These are phyloP conservation scores for Pristionchus fissidentatus DNA, from an alignment of 2,888 invertebrate genomes.

Conservation along the genomic window DNA sequence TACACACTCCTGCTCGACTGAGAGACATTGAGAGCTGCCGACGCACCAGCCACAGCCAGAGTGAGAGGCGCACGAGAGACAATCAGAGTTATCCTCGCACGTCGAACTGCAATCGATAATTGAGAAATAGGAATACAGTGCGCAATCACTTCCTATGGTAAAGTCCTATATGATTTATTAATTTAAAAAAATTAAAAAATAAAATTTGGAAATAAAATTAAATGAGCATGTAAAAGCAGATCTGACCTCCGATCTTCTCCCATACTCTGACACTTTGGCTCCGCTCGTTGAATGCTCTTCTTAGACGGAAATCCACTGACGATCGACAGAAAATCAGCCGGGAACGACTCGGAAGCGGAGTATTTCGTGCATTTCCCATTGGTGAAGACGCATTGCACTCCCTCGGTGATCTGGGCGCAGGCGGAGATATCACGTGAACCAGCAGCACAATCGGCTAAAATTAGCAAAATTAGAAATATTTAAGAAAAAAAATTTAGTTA, in stretches of 20 bases:
- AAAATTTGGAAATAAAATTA: no score
- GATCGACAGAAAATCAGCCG: conserved; percentile 54
- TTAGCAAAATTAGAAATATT: no score
- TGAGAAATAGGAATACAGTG: no score
- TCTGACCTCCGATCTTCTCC: conserved; percentile 6
- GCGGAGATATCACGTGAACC: conserved; percentile 57
- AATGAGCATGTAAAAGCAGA: no score
- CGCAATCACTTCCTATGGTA: no score
- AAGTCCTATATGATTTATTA: no score
- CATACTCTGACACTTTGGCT: conserved; percentile 15
- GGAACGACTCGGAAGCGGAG: conserved; percentile 58
- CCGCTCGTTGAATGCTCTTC: conserved; percentile 28
- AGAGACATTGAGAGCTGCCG: conserved; percentile 66
- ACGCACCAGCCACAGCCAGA: conserved; percentile 74
- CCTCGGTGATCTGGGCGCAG: conserved; percentile 62
- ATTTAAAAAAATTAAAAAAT: no score
- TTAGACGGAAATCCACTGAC: conserved; percentile 56
- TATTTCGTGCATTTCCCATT: conserved; percentile 61
- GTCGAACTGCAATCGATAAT: conserved; percentile 23
- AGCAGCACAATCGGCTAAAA: conserved; percentile 62
- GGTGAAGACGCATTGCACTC: conserved; percentile 51
- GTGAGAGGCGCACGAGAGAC: conserved; percentile 68
- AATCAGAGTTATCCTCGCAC: conserved; percentile 71
- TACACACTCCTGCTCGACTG: conserved; percentile 61
- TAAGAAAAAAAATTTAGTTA: background rate